Percentiles rank a stretch among this genome's conserved stretches.
Evolutionary conservation across 1,140 invertebrate species (phyloP).

Genomic region (Euwallacea similis): DNA sequence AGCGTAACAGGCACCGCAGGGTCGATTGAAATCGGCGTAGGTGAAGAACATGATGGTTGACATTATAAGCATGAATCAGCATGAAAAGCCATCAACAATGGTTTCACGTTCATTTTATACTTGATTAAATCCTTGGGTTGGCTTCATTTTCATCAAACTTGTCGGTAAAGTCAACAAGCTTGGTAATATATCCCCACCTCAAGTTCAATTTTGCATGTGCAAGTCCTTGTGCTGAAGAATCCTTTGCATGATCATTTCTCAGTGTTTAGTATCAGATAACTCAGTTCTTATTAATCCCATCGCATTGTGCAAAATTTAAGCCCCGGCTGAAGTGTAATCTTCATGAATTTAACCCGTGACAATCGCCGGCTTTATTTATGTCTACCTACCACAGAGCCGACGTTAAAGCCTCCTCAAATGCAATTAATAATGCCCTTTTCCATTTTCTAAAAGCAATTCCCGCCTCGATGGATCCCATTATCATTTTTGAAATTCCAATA

Average conservation of each 20-base stretch:
- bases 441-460: conserved; percentile 37
- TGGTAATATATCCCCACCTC: no score
- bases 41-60: no score
- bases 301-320: conserved; percentile 15
- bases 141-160: no score
- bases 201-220: no score
- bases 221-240: no score
- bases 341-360: conserved; percentile 36
- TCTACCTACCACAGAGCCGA: conserved; percentile 37
- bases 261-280: conserved; percentile 22
- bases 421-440: conserved; percentile 40
- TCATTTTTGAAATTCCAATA: conserved; percentile 41
- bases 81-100: no score
- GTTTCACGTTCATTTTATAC: no score
- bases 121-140: no score
- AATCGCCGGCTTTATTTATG: conserved; percentile 36
- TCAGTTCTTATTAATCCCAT: conserved; percentile 16
- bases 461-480: conserved; percentile 36
- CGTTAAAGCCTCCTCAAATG: conserved; percentile 30
- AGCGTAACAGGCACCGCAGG: no score
- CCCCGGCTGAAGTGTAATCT: conserved; percentile 18
- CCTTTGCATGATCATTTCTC: conserved; percentile 7
- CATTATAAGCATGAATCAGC: no score
- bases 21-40: no score
- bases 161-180: no score